Evolutionary conservation across 2,113 vertebrate species (phyloP), one percentile per base, ranked within the genome.

Genomic region (Proteles cristata): DNA sequence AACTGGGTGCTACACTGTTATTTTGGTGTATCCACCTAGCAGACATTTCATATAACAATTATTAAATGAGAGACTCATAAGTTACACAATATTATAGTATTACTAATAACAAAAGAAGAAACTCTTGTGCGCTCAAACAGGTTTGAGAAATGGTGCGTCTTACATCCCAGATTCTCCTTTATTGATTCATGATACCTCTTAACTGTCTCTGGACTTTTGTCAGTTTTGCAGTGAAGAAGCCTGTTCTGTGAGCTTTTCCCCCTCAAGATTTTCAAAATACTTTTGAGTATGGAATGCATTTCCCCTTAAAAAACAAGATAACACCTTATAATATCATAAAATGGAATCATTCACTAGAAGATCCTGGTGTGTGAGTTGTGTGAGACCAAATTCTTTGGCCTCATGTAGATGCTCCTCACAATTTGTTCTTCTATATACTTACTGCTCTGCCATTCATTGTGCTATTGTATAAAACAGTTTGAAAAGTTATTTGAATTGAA

Each of bases 381-480:
- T 68, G 25, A 73, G 23, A 28, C 39, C n/a, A 90, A 14, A 19
- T 81, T 89, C 31, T 69, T 83, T 25, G 48, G 26, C 48, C 26
- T 65, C 12, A 9, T 16, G 28, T 2, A 25, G 53, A 55, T 0
- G 4, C 3, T 1, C 11, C 17, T 73, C 9, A 61, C 14, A 48
- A 4, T 48, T 39, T 48, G 2, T 5, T 16, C 21, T 87, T 17
- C 48, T 76, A 0, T 63, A 28, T 66, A 53, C 5, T 68, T 82
- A 58, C 7, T 58, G 2, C 1, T 50, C 33, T 77, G 83, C 45
- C 77, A 4, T 77, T 48, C 11, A 33, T 39, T 45, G 7, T 74
- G 25, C 19, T 55, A 11, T 31, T 83, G 80, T 21, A n/a, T 61
- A 50, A 55, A 66, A 90, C 1, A 73, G 28, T 48, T 76, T 80